Conservation (phyloP, 2,113 vertebrate species). For the Pseudonaja textilis region DNA sequence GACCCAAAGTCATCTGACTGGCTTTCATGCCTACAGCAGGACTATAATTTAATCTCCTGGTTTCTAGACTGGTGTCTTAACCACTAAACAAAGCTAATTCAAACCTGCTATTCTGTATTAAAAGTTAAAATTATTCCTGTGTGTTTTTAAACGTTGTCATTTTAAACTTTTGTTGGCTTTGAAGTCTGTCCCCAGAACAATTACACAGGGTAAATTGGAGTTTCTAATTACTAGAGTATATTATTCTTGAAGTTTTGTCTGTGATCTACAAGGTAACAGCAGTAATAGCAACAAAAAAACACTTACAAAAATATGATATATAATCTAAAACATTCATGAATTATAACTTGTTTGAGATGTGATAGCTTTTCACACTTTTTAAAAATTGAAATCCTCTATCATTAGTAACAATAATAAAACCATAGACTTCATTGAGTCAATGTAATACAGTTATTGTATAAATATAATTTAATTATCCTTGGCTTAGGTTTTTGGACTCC, state of each 20-base stretch:
- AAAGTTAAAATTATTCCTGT: background rate
- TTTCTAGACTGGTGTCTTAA: background rate
- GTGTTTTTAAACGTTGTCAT: background rate
- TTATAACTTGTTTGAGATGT: slow-evolving; percentile 34
- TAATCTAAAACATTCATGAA: background rate
- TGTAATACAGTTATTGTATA: background rate
- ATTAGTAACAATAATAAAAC: background rate
- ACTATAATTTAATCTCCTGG: background rate
- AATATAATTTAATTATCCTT: slow-evolving; percentile 33
- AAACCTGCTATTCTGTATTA: background rate
- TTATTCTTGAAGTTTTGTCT: background rate
- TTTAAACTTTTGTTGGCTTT: background rate
- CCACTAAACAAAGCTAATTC: background rate
- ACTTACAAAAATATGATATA: background rate
- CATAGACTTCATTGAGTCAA: slow-evolving; percentile 28
- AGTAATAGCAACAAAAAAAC: slow-evolving; percentile 17
- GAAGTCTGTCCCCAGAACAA: background rate
- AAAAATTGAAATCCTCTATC: slow-evolving; percentile 40
- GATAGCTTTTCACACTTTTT: slow-evolving; percentile 46
- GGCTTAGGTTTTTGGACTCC: slow-evolving; percentile 48
- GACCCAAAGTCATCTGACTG: background rate
- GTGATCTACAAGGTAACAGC: slow-evolving; percentile 1
- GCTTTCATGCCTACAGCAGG: background rate
- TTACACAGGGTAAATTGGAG: background rate
- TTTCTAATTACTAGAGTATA: background rate